Evolutionary conservation across 1,140 invertebrate species (phyloP).

Genomic region (Venturia canescens): DNA sequence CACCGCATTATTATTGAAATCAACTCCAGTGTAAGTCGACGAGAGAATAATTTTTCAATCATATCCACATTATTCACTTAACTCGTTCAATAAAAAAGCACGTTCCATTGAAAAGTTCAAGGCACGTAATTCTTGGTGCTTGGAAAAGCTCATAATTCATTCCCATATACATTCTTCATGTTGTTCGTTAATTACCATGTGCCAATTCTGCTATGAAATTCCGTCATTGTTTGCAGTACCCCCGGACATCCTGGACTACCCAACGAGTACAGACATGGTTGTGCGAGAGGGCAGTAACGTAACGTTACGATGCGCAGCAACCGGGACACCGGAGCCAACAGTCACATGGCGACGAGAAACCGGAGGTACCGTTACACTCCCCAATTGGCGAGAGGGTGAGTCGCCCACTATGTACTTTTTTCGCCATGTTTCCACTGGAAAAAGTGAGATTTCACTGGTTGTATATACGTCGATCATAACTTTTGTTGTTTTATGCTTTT

Average conservation of each 20-base stretch:
- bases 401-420: conserved; percentile 43
- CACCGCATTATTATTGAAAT: too few species aligned
- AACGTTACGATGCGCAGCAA: conserved; percentile 89
- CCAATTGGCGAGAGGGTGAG: conserved; percentile 70
- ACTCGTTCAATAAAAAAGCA: too few species aligned
- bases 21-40: too few species aligned
- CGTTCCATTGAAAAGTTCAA: too few species aligned
- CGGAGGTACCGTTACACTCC: conserved; percentile 72
- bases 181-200: not conserved
- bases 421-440: conserved; percentile 49
- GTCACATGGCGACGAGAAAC: conserved; percentile 92
- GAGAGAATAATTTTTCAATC: too few species aligned
- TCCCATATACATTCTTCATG: not conserved
- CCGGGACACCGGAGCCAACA: conserved; percentile 89
- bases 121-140: too few species aligned
- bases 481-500: not conserved
- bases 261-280: conserved; percentile 91
- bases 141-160: not conserved
- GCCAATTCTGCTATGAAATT: conserved; percentile 12
- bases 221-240: conserved; percentile 82
- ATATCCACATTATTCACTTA: too few species aligned
- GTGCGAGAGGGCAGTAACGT: conserved; percentile 91
- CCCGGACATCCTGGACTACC: conserved; percentile 91
- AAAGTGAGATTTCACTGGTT: conserved; percentile 40
- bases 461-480: not conserved